Base-by-base conservation (phyloP, 2,888 invertebrate genomes). In the Tipula lateralis region DNA sequence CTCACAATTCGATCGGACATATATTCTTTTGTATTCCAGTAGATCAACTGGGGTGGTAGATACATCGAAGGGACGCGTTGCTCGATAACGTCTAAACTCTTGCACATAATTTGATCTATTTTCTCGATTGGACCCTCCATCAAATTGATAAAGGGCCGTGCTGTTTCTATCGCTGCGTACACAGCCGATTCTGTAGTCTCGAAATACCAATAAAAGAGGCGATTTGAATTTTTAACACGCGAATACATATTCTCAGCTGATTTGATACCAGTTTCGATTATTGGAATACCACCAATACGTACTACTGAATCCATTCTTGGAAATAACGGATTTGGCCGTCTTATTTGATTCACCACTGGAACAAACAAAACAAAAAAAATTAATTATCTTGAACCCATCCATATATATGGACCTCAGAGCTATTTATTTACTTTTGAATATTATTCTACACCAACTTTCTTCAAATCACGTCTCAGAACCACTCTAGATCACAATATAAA, bases 41-140 rank as follows among this genome's bases (percentile, higher is more conserved):
- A 95, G 90, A 96, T 94, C 96, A 95, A 93, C 91, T 96, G 93
- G 7, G 97, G 96, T 4, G 97, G 96, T 86, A 96, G 91, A 88
- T 94, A 94, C 85, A 97, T 95, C 0, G 94, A 93, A 0, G 97
- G 97, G 83, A 96, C 94, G 85, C 93, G 93, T 87, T 95, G 93
- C 89, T 97, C 97, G n/a, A 97, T 94, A 50, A 95, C 92, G 87
- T 96, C 96, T 86, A 97, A 92, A 85, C 96, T 95, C 88, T 93
- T 94, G 91, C 96, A 97, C 86, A 97, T 93, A 86, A 96, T 91
- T 86, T 92, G 92, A 90, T 96, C 96, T 50, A 96, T 91, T 85
- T 93, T 93, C 34, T 92, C 91, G 9, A 96, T 91, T 0, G 96
- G 96, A 0, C 93, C 91, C 88, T 95, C 94, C 84, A 96, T 92